Percentiles rank a stretch among this genome's conserved stretches.
phyloP scores from a whole-genome alignment of 2,113 vertebrate species.

The Tyrannus savana region DNA sequence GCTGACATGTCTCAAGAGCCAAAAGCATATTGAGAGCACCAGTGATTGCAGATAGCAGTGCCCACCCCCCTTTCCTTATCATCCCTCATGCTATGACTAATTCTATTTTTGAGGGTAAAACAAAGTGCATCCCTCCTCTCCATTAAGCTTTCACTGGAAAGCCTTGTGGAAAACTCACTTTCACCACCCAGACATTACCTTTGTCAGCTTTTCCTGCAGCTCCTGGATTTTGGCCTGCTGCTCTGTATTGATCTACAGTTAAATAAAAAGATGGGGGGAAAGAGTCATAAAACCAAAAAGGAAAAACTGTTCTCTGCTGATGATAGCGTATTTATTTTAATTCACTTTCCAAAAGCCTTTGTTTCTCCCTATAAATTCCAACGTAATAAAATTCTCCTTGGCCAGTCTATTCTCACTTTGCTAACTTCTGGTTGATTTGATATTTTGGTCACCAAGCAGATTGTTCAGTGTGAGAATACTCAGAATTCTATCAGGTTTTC shows the following conservation, averaged over 20 bases:
- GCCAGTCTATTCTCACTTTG: background rate
- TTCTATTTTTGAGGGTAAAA: slow-evolving; percentile 53
- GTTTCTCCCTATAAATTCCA: background rate
- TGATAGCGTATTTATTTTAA: background rate
- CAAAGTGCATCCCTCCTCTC: slow-evolving; percentile 31
- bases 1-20: slow-evolving; percentile 64
- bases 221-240: slow-evolving; percentile 94
- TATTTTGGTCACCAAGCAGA: background rate
- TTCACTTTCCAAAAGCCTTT: background rate
- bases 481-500: background rate
- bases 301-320: background rate
- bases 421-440: background rate
- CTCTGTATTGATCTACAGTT: slow-evolving; percentile 86
- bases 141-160: slow-evolving; percentile 23
- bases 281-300: background rate
- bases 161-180: background rate
- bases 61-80: slow-evolving; percentile 30
- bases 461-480: background rate
- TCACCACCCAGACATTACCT: slow-evolving; percentile 78
- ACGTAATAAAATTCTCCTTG: background rate
- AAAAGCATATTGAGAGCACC: slow-evolving; percentile 54
- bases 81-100: slow-evolving; percentile 59
- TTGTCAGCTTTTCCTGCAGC: slow-evolving; percentile 93
- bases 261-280: background rate
- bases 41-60: slow-evolving; percentile 56